phyloP scores from a whole-genome alignment of 1,140 invertebrate genomes.

The Apis dorsata region DNA sequence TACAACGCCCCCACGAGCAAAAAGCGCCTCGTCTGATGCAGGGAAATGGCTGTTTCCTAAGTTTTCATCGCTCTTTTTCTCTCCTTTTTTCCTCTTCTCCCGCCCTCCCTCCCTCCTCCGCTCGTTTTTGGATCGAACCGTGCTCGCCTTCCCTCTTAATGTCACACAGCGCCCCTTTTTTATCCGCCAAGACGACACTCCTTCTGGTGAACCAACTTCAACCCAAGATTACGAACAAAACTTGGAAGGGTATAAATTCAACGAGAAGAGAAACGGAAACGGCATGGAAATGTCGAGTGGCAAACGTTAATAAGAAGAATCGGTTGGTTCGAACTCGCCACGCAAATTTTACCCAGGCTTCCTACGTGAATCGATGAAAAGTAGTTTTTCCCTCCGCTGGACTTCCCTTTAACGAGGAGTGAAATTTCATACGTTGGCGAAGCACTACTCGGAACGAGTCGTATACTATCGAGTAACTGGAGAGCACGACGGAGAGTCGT shows the following conservation, averaged over 20 bases:
- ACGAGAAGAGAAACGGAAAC: not conserved
- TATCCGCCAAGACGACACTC: not conserved
- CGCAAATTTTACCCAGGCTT: not conserved
- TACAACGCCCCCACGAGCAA: constrained; percentile 53
- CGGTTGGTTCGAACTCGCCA: not conserved
- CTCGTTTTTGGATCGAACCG: constrained; percentile 1
- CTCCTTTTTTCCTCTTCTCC: not conserved
- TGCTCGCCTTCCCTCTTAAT: constrained; percentile 26
- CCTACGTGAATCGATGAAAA: not conserved
- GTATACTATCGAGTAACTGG: constrained; percentile 3
- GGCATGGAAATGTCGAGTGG: not conserved
- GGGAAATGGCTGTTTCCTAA: constrained; percentile 70
- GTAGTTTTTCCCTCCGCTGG: constrained; percentile 1
- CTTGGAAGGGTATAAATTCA: not conserved
- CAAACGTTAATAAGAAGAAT: not conserved
- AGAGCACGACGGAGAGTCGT: not conserved
- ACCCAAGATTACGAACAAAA: not conserved
- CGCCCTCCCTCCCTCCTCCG: not conserved
- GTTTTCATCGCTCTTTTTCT: constrained; percentile 59
- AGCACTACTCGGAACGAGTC: not conserved
- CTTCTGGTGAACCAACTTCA: not conserved
- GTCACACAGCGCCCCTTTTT: not conserved
- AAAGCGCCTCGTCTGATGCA: constrained; percentile 65
- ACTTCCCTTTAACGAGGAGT: constrained; percentile 18
- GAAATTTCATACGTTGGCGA: constrained; percentile 35